Evolutionary conservation across 2,797 vertebrate genomes (phyloP), one percentile per base, ranked within the genome.

Genomic region (Helarctos malayanus): DNA sequence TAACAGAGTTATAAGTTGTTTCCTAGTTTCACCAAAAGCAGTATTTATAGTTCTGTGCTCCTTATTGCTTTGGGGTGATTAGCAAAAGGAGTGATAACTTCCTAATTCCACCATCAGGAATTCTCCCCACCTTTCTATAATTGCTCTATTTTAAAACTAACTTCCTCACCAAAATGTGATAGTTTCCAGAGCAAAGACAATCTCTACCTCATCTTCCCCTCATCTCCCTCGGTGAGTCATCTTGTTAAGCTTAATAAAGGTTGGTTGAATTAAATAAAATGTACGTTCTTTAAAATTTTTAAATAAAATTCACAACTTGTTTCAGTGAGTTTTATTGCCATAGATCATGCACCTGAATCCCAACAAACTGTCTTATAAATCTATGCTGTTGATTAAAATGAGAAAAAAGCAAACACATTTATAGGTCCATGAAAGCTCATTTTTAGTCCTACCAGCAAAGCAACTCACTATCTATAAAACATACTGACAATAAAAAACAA

Each of bases 401-500:
- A 49, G 15, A 41, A 95, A 23, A 61, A 79, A 91, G 32, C 25
- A 71, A 89, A 96, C 87, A 41, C 49, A 92, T 56, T 59, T 88
- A 80, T 13, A 95, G 38, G 38, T n/a, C 75, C 63, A 71, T 59
- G 11, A 15, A 63, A 91, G 32, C 27, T 94, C 56, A 59, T 41
- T 41, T 95, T 85, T 84, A 65, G 27, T 89, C 18, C n/a, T 59
- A 83, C 25, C 78, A 57, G 35, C 15, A 80, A 79, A 89, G 57
- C 15, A 95, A 88, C 10, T 82, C 23, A 56, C 10, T 96, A 68
- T 90, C 35, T 94, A 27, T 73, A 76, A 29, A 76, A 94, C 15
- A 57, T 71, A 87, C 29, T 89, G 54, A 19, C 18, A 96, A 79
- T 78, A 75, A 84, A 88, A 93, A 83, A 91, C 27, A 76, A 97